These are phyloP conservation scores for Tyria jacobaeae DNA, from an alignment of 2,888 invertebrate genomes.

Conservation along the genomic window DNA sequence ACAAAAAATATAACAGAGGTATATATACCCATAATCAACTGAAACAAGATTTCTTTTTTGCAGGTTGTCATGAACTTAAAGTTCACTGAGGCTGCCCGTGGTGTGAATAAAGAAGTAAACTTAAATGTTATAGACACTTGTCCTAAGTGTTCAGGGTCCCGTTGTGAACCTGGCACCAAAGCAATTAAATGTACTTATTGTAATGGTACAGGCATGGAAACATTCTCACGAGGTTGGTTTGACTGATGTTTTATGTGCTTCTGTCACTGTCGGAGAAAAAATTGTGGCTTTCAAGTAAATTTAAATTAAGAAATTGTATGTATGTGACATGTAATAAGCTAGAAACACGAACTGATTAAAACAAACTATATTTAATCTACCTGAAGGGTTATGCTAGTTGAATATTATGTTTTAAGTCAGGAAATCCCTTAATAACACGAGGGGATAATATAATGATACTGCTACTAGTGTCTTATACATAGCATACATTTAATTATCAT, in stretches of 20 bases:
- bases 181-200: conserved; percentile 96
- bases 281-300: too few species aligned
- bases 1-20: too few species aligned
- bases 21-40: too few species aligned
- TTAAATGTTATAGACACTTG: conserved; percentile 98
- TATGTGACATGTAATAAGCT: too few species aligned
- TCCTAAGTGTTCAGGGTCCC: conserved; percentile 93
- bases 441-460: too few species aligned
- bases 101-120: conserved; percentile 96
- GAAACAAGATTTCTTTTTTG: not conserved
- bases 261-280: not conserved
- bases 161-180: conserved; percentile 97
- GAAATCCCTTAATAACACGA: not conserved
- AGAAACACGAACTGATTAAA: too few species aligned
- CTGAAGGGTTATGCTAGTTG: too few species aligned
- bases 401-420: too few species aligned
- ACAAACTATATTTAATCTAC: too few species aligned
- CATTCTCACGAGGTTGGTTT: conserved; percentile 89
- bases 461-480: too few species aligned
- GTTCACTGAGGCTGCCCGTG: conserved; percentile 98
- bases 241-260: not conserved
- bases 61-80: conserved; percentile 94
- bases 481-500: not conserved
- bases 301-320: not conserved
- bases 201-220: conserved; percentile 98